Evolutionary conservation across 2,113 vertebrate genomes (phyloP).

Genomic region (Dromas ardeola): DNA sequence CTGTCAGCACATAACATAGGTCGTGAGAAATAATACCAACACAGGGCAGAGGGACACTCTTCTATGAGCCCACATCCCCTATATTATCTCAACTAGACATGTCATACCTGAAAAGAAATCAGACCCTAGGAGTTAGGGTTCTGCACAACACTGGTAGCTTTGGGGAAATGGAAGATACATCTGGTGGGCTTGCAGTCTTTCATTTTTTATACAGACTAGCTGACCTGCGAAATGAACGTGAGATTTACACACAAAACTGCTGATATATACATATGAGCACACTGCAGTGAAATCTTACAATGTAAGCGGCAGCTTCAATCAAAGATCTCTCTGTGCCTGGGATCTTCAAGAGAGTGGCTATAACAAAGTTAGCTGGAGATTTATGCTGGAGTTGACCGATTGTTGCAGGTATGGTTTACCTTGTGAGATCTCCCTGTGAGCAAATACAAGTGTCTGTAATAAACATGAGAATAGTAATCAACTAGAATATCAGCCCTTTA

Average conservation of each 20-base stretch:
- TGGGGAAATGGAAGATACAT: not conserved
- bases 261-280: not conserved
- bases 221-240: not conserved
- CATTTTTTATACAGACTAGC: not conserved
- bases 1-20: not conserved
- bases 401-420: not conserved
- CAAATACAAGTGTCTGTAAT: not conserved
- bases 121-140: not conserved
- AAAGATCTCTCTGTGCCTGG: not conserved
- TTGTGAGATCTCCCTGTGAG: not conserved
- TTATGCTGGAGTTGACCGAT: not conserved
- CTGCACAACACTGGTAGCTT: not conserved
- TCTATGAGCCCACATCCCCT: not conserved
- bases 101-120: not conserved
- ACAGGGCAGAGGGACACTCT: not conserved
- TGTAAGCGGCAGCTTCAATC: not conserved
- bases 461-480: not conserved
- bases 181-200: not conserved
- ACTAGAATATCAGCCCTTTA: not conserved
- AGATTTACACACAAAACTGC: not conserved
- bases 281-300: not conserved
- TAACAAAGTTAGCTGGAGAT: not conserved
- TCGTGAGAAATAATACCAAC: not conserved
- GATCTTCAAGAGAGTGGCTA: not conserved
- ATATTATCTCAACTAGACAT: not conserved